Evolutionary conservation across 2,113 vertebrate species (phyloP).

Genomic region (Hippocampus zosterae): DNA sequence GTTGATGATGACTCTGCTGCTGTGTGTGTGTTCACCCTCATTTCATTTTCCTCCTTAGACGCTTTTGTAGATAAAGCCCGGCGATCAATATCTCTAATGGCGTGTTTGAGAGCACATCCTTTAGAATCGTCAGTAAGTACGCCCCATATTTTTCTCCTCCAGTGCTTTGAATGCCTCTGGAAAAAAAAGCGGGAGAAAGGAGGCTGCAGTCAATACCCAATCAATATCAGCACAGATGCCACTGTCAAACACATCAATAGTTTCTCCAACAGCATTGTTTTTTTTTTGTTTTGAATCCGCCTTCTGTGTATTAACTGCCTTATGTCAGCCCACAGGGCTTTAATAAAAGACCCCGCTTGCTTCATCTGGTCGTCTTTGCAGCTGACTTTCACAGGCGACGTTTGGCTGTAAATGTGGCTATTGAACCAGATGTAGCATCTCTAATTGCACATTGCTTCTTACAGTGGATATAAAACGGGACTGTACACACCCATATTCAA

Average conservation of each 20-base stretch:
- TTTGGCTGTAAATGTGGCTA: slow-evolving; percentile 38
- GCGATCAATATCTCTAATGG: slow-evolving; percentile 29
- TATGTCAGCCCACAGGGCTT: slow-evolving; percentile 47
- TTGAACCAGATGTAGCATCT: slow-evolving; percentile 50
- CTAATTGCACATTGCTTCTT: slow-evolving; percentile 52
- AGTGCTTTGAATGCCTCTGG: slow-evolving; percentile 9
- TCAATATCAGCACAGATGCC: slow-evolving; percentile 70
- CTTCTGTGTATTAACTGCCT: slow-evolving; percentile 50
- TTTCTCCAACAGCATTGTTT: slow-evolving; percentile 50
- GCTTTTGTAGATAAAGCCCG: slow-evolving; percentile 11
- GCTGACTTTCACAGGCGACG: slow-evolving; percentile 30
- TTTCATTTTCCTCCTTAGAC: slow-evolving; percentile 8
- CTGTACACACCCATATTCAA: not conserved
- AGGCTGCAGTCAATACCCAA: slow-evolving; percentile 58
- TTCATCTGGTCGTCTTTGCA: slow-evolving; percentile 38
- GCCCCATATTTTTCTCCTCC: slow-evolving; percentile 35
- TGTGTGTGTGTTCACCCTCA: slow-evolving; percentile 2
- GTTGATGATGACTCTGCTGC: slow-evolving; percentile 19
- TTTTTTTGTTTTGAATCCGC: slow-evolving; percentile 19
- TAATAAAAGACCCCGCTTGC: slow-evolving; percentile 34
- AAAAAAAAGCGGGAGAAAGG: slow-evolving; percentile 26
- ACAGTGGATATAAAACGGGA: not conserved
- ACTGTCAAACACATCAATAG: slow-evolving; percentile 70
- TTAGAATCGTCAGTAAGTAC: slow-evolving; percentile 28
- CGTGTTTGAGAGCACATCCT: slow-evolving; percentile 24